Base-by-base conservation (phyloP, 2,888 invertebrate species). In the Phania funesta region DNA sequence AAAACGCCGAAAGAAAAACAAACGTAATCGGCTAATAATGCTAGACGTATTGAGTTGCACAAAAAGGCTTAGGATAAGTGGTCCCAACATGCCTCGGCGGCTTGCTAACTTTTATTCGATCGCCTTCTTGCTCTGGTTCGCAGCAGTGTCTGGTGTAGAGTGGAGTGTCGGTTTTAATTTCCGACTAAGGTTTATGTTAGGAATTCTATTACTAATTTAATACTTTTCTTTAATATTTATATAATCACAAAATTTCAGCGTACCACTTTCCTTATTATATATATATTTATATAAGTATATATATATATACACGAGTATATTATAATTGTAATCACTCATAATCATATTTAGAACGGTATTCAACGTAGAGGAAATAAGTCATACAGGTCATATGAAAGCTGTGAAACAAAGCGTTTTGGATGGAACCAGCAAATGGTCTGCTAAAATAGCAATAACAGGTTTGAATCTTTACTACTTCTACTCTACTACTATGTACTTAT, bases 401-500 rank as follows among this genome's bases (percentile, higher is more conserved):
- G 98, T 99, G 90, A 98, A 99, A 94, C 98, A 99, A 93, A 97
- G 97, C 90, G 99, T 99, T 89, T 94, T 99, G 92, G 99, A 99
- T 93, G 99, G 99, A 90, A 99, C 99, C 87, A 98, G 98, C 92
- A 99, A 99, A 93, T 99, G 99, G 99, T 99, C 99, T 90, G 99
- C 99, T 90, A 99, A 99, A 95, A 99, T 99, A 93, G 98, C 98
- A 91, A 98, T 99, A 92, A 99, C 99, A 96, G 98, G 99, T 99
- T 96, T 95, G 97, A 86, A 85, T 84, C 80, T 75, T 52, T 77
- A 64, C 22, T 64, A 64, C 35, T 56, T 60, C 22, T 38, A 24
- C 46, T 50, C 32, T 29, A 24, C 24, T 50, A 54, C 44, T 44
- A 16, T n/a, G 16, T 44, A 44, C 41, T 18, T 18, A 6, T 64